These are phyloP conservation scores for Ischnus inquisitorius DNA, from an alignment of 2,888 invertebrate species.

Conservation along the genomic window DNA sequence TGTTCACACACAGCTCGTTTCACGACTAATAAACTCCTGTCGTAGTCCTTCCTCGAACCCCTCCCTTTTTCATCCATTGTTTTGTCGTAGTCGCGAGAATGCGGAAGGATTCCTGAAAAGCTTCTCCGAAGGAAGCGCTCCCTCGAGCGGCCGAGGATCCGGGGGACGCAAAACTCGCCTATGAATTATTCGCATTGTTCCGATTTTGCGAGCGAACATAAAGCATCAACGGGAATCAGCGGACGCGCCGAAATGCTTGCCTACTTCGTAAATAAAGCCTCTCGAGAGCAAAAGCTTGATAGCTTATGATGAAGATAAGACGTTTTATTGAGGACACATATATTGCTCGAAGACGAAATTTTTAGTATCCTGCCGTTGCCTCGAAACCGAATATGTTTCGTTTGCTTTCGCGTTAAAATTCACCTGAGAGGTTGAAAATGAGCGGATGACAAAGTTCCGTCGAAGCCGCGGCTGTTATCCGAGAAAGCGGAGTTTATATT, in stretches of 20 bases:
- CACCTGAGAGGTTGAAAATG: background rate
- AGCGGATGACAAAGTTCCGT: constrained; percentile 50
- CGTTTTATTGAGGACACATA: constrained; percentile 45
- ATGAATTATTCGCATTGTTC: constrained; percentile 70
- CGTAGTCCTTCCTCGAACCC: constrained; percentile 17
- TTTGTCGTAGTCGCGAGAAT: constrained; percentile 54
- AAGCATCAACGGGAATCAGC: constrained; percentile 46
- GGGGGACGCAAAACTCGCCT: constrained; percentile 13
- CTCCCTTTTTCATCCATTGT: constrained; percentile 60
- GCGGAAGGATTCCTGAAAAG: constrained; percentile 55
- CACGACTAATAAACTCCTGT: constrained; percentile 75
- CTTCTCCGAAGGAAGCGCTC: constrained; percentile 38
- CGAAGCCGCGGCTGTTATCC: constrained; percentile 59
- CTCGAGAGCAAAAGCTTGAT: constrained; percentile 67
- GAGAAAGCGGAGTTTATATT: constrained; percentile 50
- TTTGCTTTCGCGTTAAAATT: background rate
- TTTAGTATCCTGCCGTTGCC: background rate
- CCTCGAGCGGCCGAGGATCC: constrained; percentile 1
- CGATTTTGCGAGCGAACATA: constrained; percentile 66
- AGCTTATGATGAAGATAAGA: constrained; percentile 59
- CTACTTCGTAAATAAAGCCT: constrained; percentile 26
- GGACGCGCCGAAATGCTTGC: constrained; percentile 37
- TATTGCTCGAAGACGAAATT: background rate
- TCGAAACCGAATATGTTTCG: background rate
- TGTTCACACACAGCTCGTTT: constrained; percentile 70